Percentiles rank a stretch among this genome's conserved stretches.
phyloP scores from a whole-genome alignment of 2,888 invertebrate genomes.

The Acanthococcus lagerstroemiae region DNA sequence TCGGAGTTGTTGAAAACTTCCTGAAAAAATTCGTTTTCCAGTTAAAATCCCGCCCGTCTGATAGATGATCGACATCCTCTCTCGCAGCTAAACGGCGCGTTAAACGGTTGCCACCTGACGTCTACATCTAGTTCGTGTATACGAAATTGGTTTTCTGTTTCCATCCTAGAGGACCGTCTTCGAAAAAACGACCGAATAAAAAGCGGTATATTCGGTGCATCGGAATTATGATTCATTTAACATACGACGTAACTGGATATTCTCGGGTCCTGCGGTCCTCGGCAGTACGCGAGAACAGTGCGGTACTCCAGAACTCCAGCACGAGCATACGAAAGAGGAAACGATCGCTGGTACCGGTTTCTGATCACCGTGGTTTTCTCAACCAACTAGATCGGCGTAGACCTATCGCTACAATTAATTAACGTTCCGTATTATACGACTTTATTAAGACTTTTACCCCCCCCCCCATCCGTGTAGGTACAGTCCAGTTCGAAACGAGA shows the following conservation, averaged over 20 bases:
- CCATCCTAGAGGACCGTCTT: constrained; percentile 1
- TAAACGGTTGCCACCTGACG: constrained; percentile 29
- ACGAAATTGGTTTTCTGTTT: constrained; percentile 15
- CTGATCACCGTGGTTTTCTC: background rate
- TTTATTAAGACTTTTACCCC: constrained; percentile 25
- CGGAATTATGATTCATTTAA: constrained; percentile 27
- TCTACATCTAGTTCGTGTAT: constrained; percentile 18
- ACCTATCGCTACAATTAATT: constrained; percentile 15
- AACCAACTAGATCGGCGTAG: no score
- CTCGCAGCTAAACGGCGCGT: background rate
- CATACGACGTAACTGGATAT: constrained; percentile 25
- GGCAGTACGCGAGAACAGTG: background rate
- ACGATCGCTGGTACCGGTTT: constrained; percentile 23
- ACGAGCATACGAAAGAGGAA: constrained; percentile 5
- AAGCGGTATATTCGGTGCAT: constrained; percentile 19
- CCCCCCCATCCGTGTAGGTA: no score
- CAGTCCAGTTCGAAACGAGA: no score
- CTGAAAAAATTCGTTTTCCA: no score
- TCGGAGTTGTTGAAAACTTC: no score
- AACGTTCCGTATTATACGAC: constrained; percentile 18
- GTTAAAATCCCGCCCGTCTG: no score
- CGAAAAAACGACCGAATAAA: background rate
- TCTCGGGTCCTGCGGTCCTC: background rate
- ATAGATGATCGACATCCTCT: constrained; percentile 23
- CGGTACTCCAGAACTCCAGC: background rate